phyloP scores from a whole-genome alignment of 2,113 vertebrate species.

The Saguinus midas region DNA sequence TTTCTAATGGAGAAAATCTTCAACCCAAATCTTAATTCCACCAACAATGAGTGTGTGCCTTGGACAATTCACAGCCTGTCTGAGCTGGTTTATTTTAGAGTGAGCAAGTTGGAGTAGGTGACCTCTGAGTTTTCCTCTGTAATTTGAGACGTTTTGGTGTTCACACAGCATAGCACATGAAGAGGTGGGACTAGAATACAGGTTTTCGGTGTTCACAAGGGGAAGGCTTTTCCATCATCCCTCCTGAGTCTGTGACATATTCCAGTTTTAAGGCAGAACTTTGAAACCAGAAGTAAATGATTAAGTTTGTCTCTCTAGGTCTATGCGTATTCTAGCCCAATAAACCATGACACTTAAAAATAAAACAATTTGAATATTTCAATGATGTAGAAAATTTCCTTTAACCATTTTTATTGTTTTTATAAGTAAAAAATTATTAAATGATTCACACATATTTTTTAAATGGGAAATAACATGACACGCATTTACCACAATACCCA shows the following conservation, averaged over 20 bases:
- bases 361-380: neutral
- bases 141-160: neutral
- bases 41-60: neutral
- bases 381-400: neutral
- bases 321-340: neutral
- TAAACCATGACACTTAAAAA: neutral
- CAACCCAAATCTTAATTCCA: neutral
- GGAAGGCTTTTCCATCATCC: neutral
- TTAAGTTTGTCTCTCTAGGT: neutral
- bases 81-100: neutral
- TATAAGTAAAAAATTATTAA: neutral
- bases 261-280: conserved; percentile 10
- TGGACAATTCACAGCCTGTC: neutral
- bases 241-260: neutral
- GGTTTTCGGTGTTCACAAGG: neutral
- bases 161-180: neutral
- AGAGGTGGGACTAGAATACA: neutral
- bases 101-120: neutral
- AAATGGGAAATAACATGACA: neutral
- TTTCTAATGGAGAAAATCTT: neutral
- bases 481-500: neutral
- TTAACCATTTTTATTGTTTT: neutral
- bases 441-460: neutral
- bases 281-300: neutral
- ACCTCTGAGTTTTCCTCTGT: neutral